Conservation (phyloP, 2,888 invertebrate species). For the Hanleya hanleyi region DNA sequence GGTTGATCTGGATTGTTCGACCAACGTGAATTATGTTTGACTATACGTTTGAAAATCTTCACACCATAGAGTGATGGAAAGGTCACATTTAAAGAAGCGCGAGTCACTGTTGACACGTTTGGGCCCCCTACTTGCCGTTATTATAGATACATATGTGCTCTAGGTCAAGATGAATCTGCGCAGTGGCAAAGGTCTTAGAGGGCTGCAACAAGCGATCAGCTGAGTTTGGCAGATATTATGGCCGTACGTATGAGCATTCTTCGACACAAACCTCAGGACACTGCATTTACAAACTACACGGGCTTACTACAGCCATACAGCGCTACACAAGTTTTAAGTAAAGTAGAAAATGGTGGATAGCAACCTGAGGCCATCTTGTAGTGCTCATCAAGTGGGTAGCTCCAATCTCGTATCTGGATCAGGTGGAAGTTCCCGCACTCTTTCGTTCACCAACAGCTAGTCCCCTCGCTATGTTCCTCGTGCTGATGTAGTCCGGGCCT, state of each 20-base stretch:
- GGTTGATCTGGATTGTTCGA: too few relatives aligned
- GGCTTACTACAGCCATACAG: not conserved
- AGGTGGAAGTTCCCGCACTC: slow-evolving; percentile 10
- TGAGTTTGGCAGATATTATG: not conserved
- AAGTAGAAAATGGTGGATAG: not conserved
- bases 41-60: too few relatives aligned
- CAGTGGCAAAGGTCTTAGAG: not conserved
- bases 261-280: too few relatives aligned
- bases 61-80: too few relatives aligned
- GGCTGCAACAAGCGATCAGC: not conserved
- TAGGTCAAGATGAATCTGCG: too few relatives aligned
- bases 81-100: too few relatives aligned
- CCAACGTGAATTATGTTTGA: too few relatives aligned
- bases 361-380: slow-evolving; percentile 3
- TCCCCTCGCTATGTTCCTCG: not conserved
- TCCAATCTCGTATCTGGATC: not conserved
- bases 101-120: too few relatives aligned
- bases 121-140: too few relatives aligned
- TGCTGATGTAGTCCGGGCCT: not conserved
- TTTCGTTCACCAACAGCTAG: not conserved
- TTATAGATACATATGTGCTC: too few relatives aligned
- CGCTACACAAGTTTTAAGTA: not conserved
- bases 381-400: slow-evolving; percentile 5
- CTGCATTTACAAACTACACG: too few relatives aligned
- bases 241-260: too few relatives aligned